Evolutionary conservation across 2,797 vertebrate species (phyloP).

Genomic region (Lophius americanus): DNA sequence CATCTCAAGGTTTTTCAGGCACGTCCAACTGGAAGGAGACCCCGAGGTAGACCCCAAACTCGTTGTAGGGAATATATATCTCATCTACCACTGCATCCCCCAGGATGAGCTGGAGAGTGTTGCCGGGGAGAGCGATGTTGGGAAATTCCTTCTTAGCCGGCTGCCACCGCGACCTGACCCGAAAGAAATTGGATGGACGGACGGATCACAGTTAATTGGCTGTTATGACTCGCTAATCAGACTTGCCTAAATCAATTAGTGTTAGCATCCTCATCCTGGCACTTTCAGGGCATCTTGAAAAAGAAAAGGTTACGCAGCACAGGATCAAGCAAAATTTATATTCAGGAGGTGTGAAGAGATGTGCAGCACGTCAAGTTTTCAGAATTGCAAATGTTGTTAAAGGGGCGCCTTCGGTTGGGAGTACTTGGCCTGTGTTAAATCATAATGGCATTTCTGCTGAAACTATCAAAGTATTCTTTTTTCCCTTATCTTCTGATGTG

Average conservation of each 20-base stretch:
- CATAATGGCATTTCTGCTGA: conserved; percentile 48
- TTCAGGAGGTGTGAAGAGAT: conserved; percentile 27
- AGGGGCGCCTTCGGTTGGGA: conserved; percentile 40
- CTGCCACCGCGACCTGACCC: too few relatives aligned
- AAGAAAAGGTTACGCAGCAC: not conserved
- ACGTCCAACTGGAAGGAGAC: too few relatives aligned
- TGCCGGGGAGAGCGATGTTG: too few relatives aligned
- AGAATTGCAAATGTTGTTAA: conserved; percentile 54
- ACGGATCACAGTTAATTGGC: conserved; percentile 29
- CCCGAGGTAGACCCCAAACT: too few relatives aligned
- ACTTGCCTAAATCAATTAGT: conserved; percentile 17
- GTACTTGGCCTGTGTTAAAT: conserved; percentile 55
- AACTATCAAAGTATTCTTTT: conserved; percentile 46
- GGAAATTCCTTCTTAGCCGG: too few relatives aligned
- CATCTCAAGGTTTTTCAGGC: too few relatives aligned
- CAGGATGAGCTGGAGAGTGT: too few relatives aligned
- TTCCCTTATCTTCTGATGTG: conserved; percentile 32
- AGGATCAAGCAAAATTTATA: conserved; percentile 23
- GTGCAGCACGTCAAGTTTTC: conserved; percentile 36
- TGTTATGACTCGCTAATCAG: conserved; percentile 35
- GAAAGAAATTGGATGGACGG: too few relatives aligned
- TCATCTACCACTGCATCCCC: too few relatives aligned
- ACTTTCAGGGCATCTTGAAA: conserved; percentile 26
- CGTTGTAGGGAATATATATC: too few relatives aligned
- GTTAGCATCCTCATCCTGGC: conserved; percentile 7